These are phyloP conservation scores for Tragulus kanchil DNA, from an alignment of 2,113 vertebrate species.

Conservation along the genomic window DNA sequence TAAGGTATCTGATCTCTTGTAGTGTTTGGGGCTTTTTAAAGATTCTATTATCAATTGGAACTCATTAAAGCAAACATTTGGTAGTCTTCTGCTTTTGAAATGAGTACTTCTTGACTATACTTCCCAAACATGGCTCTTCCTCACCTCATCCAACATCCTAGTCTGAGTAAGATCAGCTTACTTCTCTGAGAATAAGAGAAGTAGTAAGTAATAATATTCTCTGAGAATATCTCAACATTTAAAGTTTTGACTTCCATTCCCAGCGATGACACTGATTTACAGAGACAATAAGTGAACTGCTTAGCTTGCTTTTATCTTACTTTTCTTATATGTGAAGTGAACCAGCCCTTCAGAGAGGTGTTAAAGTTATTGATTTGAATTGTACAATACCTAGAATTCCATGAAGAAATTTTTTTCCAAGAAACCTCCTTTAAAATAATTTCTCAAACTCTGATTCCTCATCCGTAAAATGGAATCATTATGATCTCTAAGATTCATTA, in stretches of 20 bases:
- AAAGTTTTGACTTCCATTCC: conserved; percentile 56
- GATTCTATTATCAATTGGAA: neutral
- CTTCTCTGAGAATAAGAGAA: neutral
- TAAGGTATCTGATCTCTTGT: neutral
- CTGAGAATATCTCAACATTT: neutral
- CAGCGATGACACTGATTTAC: conserved; percentile 32
- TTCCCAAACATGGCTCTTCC: conserved; percentile 58
- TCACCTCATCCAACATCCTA: neutral
- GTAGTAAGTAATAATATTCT: too few species aligned
- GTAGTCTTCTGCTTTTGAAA: conserved; percentile 42
- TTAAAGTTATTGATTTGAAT: conserved; percentile 9
- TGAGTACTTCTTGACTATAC: neutral
- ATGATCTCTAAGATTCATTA: conserved; percentile 39
- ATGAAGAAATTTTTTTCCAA: neutral
- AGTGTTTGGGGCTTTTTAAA: neutral
- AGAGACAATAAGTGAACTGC: neutral
- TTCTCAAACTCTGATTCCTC: conserved; percentile 42
- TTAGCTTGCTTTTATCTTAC: conserved; percentile 12
- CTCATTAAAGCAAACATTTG: conserved; percentile 54
- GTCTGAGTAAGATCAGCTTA: conserved; percentile 49
- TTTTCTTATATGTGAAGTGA: neutral
- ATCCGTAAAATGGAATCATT: conserved; percentile 3
- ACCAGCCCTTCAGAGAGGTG: neutral
- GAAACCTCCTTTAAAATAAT: conserved; percentile 39
- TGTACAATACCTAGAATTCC: conserved; percentile 10